phyloP scores from a whole-genome alignment of 2,888 invertebrate genomes.

The Campoletis raptor region DNA sequence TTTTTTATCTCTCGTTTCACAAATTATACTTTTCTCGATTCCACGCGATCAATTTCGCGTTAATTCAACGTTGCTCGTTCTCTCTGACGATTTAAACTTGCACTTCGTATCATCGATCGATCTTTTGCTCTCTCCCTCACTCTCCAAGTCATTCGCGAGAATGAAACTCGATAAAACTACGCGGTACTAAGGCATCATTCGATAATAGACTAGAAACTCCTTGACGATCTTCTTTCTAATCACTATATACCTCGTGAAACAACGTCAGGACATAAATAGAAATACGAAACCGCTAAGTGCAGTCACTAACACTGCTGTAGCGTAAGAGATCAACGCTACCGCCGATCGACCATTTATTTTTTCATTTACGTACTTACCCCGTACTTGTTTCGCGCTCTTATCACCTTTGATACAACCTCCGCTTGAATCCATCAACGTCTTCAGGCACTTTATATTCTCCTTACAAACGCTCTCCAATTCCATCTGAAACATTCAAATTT shows the following conservation, averaged over 20 bases:
- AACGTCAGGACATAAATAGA: conserved; percentile 72
- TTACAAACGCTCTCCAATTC: conserved; percentile 94
- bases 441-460: conserved; percentile 93
- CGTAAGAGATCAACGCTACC: conserved; percentile 73
- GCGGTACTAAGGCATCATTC: conserved; percentile 39
- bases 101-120: background rate
- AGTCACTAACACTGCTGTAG: conserved; percentile 76
- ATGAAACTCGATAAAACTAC: conserved; percentile 35
- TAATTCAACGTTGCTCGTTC: conserved; percentile 17
- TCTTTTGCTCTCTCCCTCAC: conserved; percentile 6
- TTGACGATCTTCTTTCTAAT: background rate
- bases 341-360: conserved; percentile 69
- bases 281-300: conserved; percentile 76
- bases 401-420: conserved; percentile 80
- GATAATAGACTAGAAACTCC: conserved; percentile 29
- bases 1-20: conserved; percentile 12
- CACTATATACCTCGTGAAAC: background rate
- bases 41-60: conserved; percentile 27
- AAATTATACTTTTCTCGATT: conserved; percentile 46
- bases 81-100: background rate
- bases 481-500: conserved; percentile 87
- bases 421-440: conserved; percentile 88
- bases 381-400: conserved; percentile 82
- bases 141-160: conserved; percentile 42
- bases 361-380: conserved; percentile 82